Percentiles rank a stretch among this genome's conserved stretches.
Evolutionary conservation across 2,888 invertebrate genomes (phyloP).

Genomic region (Timema podura): DNA sequence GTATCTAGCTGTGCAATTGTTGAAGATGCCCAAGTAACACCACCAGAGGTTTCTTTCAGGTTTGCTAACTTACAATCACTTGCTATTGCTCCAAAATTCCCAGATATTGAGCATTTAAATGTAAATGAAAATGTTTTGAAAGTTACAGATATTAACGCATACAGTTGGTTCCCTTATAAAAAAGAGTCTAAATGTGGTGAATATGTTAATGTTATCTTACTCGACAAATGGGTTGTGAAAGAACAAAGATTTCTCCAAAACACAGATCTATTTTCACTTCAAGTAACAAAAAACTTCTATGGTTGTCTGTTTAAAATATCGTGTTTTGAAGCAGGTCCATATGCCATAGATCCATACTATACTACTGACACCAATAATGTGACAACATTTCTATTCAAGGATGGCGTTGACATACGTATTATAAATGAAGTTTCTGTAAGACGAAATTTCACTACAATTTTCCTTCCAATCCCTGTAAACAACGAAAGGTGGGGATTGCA

Average conservation of each 20-base stretch:
- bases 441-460: neutral
- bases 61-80: too few species aligned
- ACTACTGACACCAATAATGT: neutral
- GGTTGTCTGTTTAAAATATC: neutral
- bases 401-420: neutral
- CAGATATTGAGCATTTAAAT: too few species aligned
- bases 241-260: neutral
- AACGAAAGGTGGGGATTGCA: conserved; percentile 5
- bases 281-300: neutral
- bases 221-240: neutral
- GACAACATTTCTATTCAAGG: neutral
- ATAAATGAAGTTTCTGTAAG: neutral
- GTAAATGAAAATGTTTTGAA: too few species aligned
- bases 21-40: neutral
- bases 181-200: neutral
- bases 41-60: too few species aligned
- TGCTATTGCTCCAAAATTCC: too few species aligned
- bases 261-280: neutral
- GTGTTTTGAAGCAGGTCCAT: neutral
- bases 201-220: neutral
- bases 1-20: neutral
- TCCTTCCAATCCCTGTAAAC: neutral
- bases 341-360: neutral
- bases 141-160: neutral
- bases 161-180: neutral